Evolutionary conservation across 2,888 invertebrate species (phyloP).

Genomic region (Deladenus siricidicola): DNA sequence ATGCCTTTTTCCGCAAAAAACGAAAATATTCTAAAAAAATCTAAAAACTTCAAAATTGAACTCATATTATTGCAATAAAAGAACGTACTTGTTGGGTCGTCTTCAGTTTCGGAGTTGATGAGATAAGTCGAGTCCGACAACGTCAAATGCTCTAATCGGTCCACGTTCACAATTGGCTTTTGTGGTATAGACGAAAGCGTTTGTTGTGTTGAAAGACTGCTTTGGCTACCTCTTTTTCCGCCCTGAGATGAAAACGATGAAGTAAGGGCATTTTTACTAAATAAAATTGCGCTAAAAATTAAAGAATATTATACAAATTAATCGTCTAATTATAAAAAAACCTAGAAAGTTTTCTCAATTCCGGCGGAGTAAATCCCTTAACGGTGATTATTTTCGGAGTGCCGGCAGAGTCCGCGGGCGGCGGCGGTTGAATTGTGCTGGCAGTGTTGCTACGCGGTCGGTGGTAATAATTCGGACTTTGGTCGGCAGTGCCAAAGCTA

Average conservation of each 20-base stretch:
- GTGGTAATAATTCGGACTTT: no score
- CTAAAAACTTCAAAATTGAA: no score
- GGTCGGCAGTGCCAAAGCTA: neutral
- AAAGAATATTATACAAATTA: neutral
- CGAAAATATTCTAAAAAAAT: no score
- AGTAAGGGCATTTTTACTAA: neutral
- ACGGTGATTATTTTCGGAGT: slow-evolving; percentile 34
- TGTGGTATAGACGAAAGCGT: neutral
- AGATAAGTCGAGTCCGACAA: neutral
- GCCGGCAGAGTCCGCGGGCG: no score
- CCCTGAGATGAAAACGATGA: neutral
- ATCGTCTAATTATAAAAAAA: neutral
- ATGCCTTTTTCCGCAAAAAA: no score
- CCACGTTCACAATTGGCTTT: slow-evolving; percentile 23
- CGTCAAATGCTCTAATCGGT: slow-evolving; percentile 14
- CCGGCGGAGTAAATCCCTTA: slow-evolving; percentile 24
- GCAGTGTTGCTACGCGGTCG: no score
- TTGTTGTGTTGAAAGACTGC: no score
- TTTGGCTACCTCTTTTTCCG: no score
- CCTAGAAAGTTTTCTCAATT: neutral
- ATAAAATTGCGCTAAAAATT: no score
- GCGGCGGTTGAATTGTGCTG: no score
- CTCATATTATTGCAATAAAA: no score
- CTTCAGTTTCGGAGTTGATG: slow-evolving; percentile 17
- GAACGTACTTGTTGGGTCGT: slow-evolving; percentile 2